phyloP scores from a whole-genome alignment of 2,113 vertebrate genomes.

The Trematocara variabile region DNA sequence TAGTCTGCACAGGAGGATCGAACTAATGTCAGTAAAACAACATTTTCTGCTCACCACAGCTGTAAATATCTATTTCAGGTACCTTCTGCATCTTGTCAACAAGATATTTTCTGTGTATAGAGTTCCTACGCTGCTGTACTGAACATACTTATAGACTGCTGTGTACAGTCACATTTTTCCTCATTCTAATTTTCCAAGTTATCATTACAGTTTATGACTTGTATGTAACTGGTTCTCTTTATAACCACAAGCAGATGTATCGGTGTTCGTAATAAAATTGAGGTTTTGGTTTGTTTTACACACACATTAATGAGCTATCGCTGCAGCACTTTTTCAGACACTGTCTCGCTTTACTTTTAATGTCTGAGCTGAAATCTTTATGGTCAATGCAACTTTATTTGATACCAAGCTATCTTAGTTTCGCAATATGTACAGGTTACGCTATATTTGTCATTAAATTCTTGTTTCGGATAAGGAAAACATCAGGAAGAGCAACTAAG shows the following conservation, averaged over 20 bases:
- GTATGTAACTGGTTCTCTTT: rapidly evolving
- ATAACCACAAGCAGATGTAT: neutral
- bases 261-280: rapidly evolving
- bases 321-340: neutral
- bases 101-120: neutral
- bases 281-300: neutral
- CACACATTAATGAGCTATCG: neutral
- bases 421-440: neutral
- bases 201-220: neutral
- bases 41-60: rapidly evolving
- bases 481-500: neutral
- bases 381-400: neutral
- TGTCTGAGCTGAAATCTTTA: neutral
- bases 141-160: neutral
- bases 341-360: neutral
- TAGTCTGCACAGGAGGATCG: neutral
- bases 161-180: neutral
- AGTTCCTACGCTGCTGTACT: neutral
- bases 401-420: neutral
- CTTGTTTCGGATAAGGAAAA: neutral
- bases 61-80: neutral
- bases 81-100: neutral
- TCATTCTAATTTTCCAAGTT: neutral
- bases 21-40: neutral
- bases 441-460: neutral